Evolutionary conservation across 2,797 vertebrate genomes (phyloP), one percentile per base, ranked within the genome.

Genomic region (Amazona finschi): DNA sequence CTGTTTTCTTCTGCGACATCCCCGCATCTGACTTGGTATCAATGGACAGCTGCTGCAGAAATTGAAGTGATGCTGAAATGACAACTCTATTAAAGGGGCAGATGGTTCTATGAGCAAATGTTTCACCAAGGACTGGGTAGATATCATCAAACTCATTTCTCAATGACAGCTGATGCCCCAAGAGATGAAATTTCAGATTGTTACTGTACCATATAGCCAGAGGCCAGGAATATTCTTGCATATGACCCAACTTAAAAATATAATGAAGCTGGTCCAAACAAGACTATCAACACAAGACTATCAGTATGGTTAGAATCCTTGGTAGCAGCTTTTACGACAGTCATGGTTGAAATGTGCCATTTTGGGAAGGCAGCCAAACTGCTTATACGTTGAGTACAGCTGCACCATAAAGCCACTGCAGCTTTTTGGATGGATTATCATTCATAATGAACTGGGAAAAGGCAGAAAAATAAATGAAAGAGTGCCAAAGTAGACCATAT

Each of bases 1-100:
- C 77, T 62, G 31, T 18, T 67, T 94, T 93, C 52, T 58, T 79
- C 92, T 72, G 60, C 1, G 1, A 78, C 50, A 43, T 86, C 60
- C 44, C 80, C 3, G 2, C 67, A 69, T 86, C 52, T 86, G 85
- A 89, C 79, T 86, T 49, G 50, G 15, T 70, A 65, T 46, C 92
- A 66, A 52, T 3, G 67, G 85, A 87, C 92, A 96, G 89, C 89
- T 95, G 94, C 94, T 60, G 74, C 67, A 91, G 62, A 84, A 93
- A 94, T 20, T 49, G 83, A 82, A 93, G 83, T 1, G 0, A 76
- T 65, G 70, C 52, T 46, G 69, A 86, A 91, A 90, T 69, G 87
- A 95, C 89, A 92, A 84, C 87, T 95, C 94, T 86, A 36, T 89
- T 93, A 91, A 87, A 91, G 83, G 65, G 93, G 77, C 93, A 96